Evolutionary conservation across 2,797 vertebrate genomes (phyloP).

Genomic region (Schizothorax lantsangensis): DNA sequence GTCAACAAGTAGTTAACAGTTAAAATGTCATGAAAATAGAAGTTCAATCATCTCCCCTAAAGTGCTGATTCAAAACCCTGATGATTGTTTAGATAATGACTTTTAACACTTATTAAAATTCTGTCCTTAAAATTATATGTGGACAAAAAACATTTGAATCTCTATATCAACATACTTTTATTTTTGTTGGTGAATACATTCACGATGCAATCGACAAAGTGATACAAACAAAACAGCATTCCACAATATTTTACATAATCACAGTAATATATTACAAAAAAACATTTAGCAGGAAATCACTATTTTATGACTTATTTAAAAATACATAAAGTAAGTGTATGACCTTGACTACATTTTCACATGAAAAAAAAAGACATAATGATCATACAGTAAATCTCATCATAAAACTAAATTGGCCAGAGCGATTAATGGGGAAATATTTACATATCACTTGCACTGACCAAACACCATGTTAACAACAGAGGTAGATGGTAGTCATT

Average conservation of each 20-base stretch:
- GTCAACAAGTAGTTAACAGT: neutral
- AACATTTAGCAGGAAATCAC: neutral
- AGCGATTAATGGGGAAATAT: neutral
- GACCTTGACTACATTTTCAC: neutral
- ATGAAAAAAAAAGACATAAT: neutral
- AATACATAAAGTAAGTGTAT: neutral
- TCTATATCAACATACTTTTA: neutral
- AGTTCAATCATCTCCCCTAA: neutral
- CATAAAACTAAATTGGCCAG: neutral
- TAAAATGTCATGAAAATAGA: neutral
- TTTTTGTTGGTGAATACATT: neutral
- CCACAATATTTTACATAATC: neutral
- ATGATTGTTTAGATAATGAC: neutral
- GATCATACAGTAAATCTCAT: neutral
- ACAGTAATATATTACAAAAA: neutral
- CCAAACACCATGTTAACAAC: neutral
- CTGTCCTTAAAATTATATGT: too few relatives aligned
- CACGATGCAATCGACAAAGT: neutral
- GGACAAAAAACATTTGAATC: neutral
- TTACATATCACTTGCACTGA: neutral
- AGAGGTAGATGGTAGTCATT: neutral
- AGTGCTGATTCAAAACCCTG: neutral
- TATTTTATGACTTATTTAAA: neutral
- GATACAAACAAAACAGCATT: conserved; percentile 5
- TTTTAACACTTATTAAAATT: neutral